Percentiles rank a stretch among this genome's conserved stretches.
Evolutionary conservation across 2,113 vertebrate genomes (phyloP).

Genomic region (Artemisiospiza belli): DNA sequence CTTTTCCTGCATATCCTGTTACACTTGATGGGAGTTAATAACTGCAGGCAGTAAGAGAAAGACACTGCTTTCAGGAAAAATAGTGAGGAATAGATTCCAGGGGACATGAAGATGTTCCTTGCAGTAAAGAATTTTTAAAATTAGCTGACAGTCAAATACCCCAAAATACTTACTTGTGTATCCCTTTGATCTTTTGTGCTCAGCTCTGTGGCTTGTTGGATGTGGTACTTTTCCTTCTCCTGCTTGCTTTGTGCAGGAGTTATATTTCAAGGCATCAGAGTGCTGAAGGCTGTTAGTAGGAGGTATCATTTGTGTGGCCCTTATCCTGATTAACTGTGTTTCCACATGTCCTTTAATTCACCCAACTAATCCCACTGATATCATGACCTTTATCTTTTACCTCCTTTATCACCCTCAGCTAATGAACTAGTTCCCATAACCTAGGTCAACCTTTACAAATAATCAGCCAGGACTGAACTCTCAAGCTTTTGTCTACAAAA

Average conservation of each 20-base stretch:
- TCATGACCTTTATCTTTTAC: conserved; percentile 35
- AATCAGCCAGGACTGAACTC: not conserved
- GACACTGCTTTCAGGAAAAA: conserved; percentile 20
- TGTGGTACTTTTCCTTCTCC: not conserved
- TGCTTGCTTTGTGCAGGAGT: not conserved
- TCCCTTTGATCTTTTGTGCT: conserved; percentile 9
- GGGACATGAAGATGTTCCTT: not conserved
- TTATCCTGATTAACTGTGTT: conserved; percentile 8
- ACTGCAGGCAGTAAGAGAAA: conserved; percentile 16
- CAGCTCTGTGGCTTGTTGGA: not conserved
- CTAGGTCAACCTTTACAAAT: conserved; percentile 9
- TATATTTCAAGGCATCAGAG: not conserved
- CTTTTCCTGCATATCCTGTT: not conserved
- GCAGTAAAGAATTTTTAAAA: conserved; percentile 5
- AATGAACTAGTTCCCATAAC: conserved; percentile 41
- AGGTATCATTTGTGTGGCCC: not conserved
- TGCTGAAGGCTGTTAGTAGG: not conserved
- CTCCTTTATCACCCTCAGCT: conserved; percentile 12
- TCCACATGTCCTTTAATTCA: conserved; percentile 33
- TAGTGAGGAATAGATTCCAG: not conserved
- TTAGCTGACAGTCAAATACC: not conserved
- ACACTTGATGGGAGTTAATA: conserved; percentile 6
- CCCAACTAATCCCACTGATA: conserved; percentile 22
- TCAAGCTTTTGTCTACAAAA: not conserved
- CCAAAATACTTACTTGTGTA: not conserved